These are phyloP conservation scores for Melieria omissa DNA, from an alignment of 2,888 invertebrate genomes.

Conservation along the genomic window DNA sequence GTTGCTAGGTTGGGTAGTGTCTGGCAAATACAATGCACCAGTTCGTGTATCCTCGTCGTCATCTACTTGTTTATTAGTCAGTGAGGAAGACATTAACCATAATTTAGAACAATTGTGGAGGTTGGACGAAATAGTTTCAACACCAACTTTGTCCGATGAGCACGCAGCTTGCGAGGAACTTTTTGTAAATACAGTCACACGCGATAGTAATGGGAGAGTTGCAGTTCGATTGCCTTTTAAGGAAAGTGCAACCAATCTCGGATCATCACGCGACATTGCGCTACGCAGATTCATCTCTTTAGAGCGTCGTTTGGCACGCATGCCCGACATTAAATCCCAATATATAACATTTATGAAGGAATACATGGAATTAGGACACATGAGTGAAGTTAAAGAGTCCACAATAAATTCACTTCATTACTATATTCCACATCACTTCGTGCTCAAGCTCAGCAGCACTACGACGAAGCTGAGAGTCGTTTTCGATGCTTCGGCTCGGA, in stretches of 20 bases:
- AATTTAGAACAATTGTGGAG: conserved; percentile 27
- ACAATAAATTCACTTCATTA: conserved; percentile 33
- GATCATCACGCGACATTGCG: conserved; percentile 37
- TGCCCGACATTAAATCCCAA: conserved; percentile 27
- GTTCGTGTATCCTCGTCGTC: background rate
- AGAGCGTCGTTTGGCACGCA: conserved; percentile 33
- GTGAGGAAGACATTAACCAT: conserved; percentile 17
- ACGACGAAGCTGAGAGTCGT: conserved; percentile 30
- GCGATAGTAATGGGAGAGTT: conserved; percentile 8
- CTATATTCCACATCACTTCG: conserved; percentile 35
- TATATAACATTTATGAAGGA: conserved; percentile 42
- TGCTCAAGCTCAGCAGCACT: conserved; percentile 29
- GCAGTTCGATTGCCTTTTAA: conserved; percentile 39
- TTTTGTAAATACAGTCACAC: conserved; percentile 19
- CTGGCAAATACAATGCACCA: conserved; percentile 26
- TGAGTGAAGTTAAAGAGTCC: conserved; percentile 26
- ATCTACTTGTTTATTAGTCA: background rate
- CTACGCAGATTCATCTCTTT: conserved; percentile 33
- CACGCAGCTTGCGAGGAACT: conserved; percentile 32
- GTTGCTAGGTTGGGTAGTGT: conserved; percentile 36
- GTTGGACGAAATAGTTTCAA: conserved; percentile 22
- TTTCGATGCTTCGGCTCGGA: conserved; percentile 36
- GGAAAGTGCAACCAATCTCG: conserved; percentile 33
- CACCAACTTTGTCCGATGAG: conserved; percentile 23
- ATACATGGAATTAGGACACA: conserved; percentile 65